Evolutionary conservation across 2,888 invertebrate genomes (phyloP), one percentile per base, ranked within the genome.

Genomic region (Spicauda simplicius): DNA sequence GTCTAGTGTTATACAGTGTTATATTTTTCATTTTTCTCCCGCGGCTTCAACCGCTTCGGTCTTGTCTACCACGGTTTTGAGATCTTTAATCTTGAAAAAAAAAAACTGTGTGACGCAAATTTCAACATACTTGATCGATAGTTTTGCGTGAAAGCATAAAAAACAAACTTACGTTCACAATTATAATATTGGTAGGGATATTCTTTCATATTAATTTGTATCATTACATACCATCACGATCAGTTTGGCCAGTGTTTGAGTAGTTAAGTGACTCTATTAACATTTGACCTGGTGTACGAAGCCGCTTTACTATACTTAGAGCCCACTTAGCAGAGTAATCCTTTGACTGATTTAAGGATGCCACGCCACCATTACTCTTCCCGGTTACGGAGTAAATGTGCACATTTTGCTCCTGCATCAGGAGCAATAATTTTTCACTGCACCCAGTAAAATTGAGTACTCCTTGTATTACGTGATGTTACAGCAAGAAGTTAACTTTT

Each of bases 341-440:
- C 57, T 57, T 33, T 57, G 56, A 64, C 64, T 56, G 64, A 64
- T 57, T 64, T 64, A 64, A 57, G 64, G 64, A 50, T 30, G 50
- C 64, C n/a, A 50, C 25, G 50, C 25, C 6, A n/a, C 19, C 63
- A 56, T 63, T 63, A 56, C 14, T 61, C 55, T 57, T 64, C 20
- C 10, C 19, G n/a, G 33, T 18, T 50, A 30, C 37, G 18, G 20
- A 57, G 14, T 25, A 30, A 55, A 55, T 55, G 12, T 30, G 8
- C 16, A 19, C 18, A 56, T 18, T 11, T 56, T 56, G 10, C 25
- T 45, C 58, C 2, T 2, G 5, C 58, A 25, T 19, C 37, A 48
- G 5, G 25, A n/a, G 45, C 37, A 37, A 45, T n/a, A 41, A 58
- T 20, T 58, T 58, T 48, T 4, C 48, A 3, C 7, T 48, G 48